Base-by-base conservation (phyloP, 2,888 invertebrate genomes). In the Morpho achilles region DNA sequence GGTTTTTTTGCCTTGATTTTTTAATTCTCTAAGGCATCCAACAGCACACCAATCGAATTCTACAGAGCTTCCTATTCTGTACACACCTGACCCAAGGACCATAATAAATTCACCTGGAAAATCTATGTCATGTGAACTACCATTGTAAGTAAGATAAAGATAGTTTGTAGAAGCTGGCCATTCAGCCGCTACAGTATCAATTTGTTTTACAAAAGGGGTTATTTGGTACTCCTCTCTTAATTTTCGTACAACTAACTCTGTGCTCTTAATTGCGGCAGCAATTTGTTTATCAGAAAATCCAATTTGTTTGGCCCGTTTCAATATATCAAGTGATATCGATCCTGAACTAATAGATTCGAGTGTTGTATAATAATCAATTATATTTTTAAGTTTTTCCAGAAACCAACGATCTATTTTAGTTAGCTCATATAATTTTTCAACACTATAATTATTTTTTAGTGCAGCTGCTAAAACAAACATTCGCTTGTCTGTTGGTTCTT, bases 31-130 rank as follows among this genome's bases (percentile, higher is more conserved):
- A 50, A 99, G 92, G 77, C 99, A 99, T 45, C 98, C 97, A 0
- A 99, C 99, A 16, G 99, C 99, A 79, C 99, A 99, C 96, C 99
- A 99, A 87, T 99, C 99, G 82, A 99, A 99, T 87, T 99, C 99
- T 7, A 99, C 99, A 0, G 99, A 99, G 77, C 98, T 97, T n/a
- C 98, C 99, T 67, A 99, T 99, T 59, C 99, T 93, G 76, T 99
- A 99, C 1, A 99, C 98, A 7, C 98, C 98, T 6, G 98, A 98
- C 39, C 98, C 98, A 50, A 98, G 93, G 3, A 98, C 98, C 94
- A 98, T 96, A 0, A 93, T 94, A 70, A 94, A 95, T 53, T 94
- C 94, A 9, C 95, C 96, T 0, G 94, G 94, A 70, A 96, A 97
- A n/a, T 92, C 89, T 48, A 98, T 79, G 76, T 99, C 98, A 79